These are phyloP conservation scores for Adineta ricciae DNA, from an alignment of 2,888 invertebrate species.

Conservation along the genomic window DNA sequence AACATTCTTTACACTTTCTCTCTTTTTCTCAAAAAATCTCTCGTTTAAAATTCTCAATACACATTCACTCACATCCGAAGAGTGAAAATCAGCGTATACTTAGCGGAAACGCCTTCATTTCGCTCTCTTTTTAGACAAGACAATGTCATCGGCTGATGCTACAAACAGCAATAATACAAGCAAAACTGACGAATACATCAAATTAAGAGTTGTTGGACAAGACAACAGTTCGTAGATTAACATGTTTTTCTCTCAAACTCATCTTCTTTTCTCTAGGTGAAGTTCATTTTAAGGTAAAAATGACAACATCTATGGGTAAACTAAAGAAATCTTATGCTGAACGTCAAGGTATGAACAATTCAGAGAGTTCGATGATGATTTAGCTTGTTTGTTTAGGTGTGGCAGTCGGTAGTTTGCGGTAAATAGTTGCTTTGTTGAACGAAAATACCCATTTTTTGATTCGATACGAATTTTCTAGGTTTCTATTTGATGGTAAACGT, in stretches of 20 bases:
- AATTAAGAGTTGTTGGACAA: slow-evolving; percentile 61
- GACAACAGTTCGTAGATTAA: slow-evolving; percentile 43
- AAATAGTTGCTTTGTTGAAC: not conserved
- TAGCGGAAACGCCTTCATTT: not conserved
- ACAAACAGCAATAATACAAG: slow-evolving; percentile 1
- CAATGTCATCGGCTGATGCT: not conserved
- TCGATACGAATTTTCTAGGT: slow-evolving; percentile 52
- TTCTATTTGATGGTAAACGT: slow-evolving; percentile 63
- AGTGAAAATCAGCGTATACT: not conserved
- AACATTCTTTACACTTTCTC: not conserved
- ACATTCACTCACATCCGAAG: not conserved
- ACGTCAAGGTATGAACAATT: slow-evolving; percentile 49
- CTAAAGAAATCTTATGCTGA: slow-evolving; percentile 64
- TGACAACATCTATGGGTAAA: slow-evolving; percentile 64
- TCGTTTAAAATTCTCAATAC: not conserved
- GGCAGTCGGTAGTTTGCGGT: not conserved
- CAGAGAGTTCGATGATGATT: not conserved
- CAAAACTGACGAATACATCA: slow-evolving; percentile 56
- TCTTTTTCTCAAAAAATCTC: not conserved
- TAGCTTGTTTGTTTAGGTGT: not conserved
- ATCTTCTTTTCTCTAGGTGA: slow-evolving; percentile 45
- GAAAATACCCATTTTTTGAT: too few species aligned
- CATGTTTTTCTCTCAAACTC: not conserved
- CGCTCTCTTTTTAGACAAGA: not conserved
- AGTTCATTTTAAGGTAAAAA: slow-evolving; percentile 65